Evolutionary conservation across 2,888 invertebrate species (phyloP), one percentile per base, ranked within the genome.

Genomic region (Galerucella pusilla): DNA sequence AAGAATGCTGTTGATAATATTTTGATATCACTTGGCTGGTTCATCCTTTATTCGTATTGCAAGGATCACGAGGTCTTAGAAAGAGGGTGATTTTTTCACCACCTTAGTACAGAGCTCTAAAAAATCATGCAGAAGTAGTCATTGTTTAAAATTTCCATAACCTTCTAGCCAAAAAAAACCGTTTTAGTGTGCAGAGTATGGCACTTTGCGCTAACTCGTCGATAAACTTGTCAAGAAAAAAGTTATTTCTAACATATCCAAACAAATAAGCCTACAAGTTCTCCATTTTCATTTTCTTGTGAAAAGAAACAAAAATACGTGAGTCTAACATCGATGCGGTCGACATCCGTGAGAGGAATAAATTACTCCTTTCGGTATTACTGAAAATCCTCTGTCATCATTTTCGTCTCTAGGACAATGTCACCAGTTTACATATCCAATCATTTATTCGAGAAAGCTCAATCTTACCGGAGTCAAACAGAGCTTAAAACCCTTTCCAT

Each of bases 231-330:
- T 42, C n/a, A 42, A 63, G 45, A 42, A 42, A 11, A 25, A 67
- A 54, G 67, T 54, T 67, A 35, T 67, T 42, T 57, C 35, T 7
- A 25, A 25, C 54, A 67, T 67, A 67, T 54, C 67, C 54, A 42
- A 25, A 35, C 67, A 67, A 67, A 67, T 67, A 28, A 67, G 35
- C 52, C 67, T 35, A 28, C 54, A 67, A 35, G 67, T 42, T 67
- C 28, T 67, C n/a, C 67, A 54, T 67, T 67, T 67, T 67, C 54
- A 67, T 25, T 54, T 67, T 67, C 42, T 12, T n/a, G 67, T 67
- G 1, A 52, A 54, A 67, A 67, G 67, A 67, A 67, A 67, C 67
- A 67, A 67, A 67, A 67, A 12, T 67, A 67, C 67, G 67, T 52
- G 67, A 52, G 16, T 11, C 54, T 52, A 54, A 67, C 12, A 28